Evolutionary conservation across 1,140 invertebrate genomes (phyloP).

Genomic region (Drosophila bipectinata): DNA sequence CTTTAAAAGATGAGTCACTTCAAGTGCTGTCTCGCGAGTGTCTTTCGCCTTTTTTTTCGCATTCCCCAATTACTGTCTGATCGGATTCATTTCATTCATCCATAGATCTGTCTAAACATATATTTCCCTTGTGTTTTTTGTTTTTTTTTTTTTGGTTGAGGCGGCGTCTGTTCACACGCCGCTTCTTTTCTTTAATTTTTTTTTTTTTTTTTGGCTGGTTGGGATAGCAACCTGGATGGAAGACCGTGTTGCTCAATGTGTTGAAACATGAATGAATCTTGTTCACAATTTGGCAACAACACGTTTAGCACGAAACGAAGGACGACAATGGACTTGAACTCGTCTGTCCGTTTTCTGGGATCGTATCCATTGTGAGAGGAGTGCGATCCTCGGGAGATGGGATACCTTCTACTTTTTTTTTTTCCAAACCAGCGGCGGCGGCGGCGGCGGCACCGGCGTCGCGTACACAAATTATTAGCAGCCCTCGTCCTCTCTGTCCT

Average conservation of each 20-base stretch:
- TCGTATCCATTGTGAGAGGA: slow-evolving; percentile 37
- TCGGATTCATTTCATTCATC: slow-evolving; percentile 62
- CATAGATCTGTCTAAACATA: slow-evolving; percentile 39
- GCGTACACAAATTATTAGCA: slow-evolving; percentile 79
- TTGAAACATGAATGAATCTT: slow-evolving; percentile 82
- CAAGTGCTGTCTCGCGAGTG: too few relatives aligned
- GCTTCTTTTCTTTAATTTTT: too few relatives aligned
- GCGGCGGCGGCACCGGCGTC: slow-evolving; percentile 39
- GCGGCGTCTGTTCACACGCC: slow-evolving; percentile 66
- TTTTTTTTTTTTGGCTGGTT: too few relatives aligned
- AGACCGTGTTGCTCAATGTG: slow-evolving; percentile 73
- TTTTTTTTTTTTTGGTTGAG: neutral
- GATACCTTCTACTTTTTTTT: slow-evolving; percentile 1
- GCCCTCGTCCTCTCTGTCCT: slow-evolving; percentile 32
- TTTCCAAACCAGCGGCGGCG: slow-evolving; percentile 12
- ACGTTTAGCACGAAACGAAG: slow-evolving; percentile 80
- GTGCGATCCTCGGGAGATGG: slow-evolving; percentile 13
- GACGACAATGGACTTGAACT: slow-evolving; percentile 62
- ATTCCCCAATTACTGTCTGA: slow-evolving; percentile 69
- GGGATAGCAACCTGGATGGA: neutral
- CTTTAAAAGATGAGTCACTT: slow-evolving; percentile 25
- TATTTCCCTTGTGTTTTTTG: neutral
- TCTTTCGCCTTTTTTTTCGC: neutral
- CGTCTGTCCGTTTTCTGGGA: neutral
- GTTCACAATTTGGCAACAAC: slow-evolving; percentile 82